phyloP scores from a whole-genome alignment of 2,888 invertebrate genomes.

The Nesidiocoris tenuis region DNA sequence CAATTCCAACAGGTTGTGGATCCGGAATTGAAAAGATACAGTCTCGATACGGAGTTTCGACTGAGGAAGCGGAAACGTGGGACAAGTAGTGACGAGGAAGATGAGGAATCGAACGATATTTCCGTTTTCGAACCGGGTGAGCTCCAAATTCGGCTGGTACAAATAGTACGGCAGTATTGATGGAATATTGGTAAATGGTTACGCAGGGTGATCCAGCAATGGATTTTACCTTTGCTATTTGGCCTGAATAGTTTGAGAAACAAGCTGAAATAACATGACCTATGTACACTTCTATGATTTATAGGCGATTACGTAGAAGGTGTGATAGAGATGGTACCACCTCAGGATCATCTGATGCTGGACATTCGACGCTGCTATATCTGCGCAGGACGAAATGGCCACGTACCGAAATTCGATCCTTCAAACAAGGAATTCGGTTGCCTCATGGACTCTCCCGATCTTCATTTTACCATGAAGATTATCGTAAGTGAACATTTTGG shows the following conservation, averaged over 20 bases:
- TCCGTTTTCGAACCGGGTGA: slow-evolving; percentile 44
- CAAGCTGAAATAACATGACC: too few relatives aligned
- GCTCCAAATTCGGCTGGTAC: too few relatives aligned
- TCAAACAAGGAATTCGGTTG: slow-evolving; percentile 43
- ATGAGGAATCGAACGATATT: slow-evolving; percentile 27
- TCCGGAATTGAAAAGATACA: slow-evolving; percentile 39
- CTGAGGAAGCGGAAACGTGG: slow-evolving; percentile 40
- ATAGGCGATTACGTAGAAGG: slow-evolving; percentile 43
- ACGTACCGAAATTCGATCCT: slow-evolving; percentile 43
- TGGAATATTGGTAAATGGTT: background rate
- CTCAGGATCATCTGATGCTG: slow-evolving; percentile 40
- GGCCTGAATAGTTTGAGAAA: too few relatives aligned
- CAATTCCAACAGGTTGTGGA: slow-evolving; percentile 43
- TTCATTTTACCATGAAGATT: slow-evolving; percentile 40
- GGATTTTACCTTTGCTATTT: too few relatives aligned
- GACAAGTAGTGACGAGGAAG: slow-evolving; percentile 10
- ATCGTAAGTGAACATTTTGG: slow-evolving; percentile 36
- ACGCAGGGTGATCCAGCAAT: too few relatives aligned
- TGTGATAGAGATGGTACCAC: slow-evolving; percentile 38
- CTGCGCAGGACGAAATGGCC: slow-evolving; percentile 40
- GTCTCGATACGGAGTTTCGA: slow-evolving; percentile 40
- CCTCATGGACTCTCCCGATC: slow-evolving; percentile 42
- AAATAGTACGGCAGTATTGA: slow-evolving; percentile 1
- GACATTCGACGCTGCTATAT: slow-evolving; percentile 44
- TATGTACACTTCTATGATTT: too few relatives aligned